Evolutionary conservation across 1,140 invertebrate species (phyloP).

Genomic region (Cherax quadricarinatus): DNA sequence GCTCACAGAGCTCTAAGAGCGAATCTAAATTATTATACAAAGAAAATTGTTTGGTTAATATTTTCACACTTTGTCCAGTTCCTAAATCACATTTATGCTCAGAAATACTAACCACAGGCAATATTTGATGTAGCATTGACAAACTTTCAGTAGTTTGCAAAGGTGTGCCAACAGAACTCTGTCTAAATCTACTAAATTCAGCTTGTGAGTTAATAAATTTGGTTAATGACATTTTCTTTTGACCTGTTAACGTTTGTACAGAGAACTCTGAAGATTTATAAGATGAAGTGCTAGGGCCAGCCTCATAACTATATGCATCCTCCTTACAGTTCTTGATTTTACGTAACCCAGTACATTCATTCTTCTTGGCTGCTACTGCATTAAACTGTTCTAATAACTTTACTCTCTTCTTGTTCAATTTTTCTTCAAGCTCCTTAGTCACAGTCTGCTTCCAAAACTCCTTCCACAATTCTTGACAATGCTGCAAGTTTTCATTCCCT

Average conservation of each 20-base stretch:
- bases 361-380: not conserved
- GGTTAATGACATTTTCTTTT: not conserved
- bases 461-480: constrained; percentile 9
- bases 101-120: not conserved
- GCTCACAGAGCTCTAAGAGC: not conserved
- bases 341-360: not conserved
- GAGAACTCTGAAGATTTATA: not conserved
- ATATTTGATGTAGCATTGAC: not conserved
- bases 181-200: no score
- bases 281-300: not conserved
- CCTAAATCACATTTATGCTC: not conserved
- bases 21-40: not conserved
- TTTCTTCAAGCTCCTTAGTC: not conserved
- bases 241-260: not conserved
- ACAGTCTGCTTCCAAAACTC: not conserved
- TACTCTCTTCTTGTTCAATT: not conserved
- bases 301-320: not conserved
- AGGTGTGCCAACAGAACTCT: no score
- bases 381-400: not conserved
- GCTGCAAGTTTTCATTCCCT: not conserved
- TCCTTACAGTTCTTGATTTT: not conserved
- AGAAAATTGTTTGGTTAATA: not conserved
- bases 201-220: no score
- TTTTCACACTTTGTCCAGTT: not conserved
- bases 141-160: no score